phyloP scores from a whole-genome alignment of 2,797 vertebrate genomes.

The Peromyscus eremicus region DNA sequence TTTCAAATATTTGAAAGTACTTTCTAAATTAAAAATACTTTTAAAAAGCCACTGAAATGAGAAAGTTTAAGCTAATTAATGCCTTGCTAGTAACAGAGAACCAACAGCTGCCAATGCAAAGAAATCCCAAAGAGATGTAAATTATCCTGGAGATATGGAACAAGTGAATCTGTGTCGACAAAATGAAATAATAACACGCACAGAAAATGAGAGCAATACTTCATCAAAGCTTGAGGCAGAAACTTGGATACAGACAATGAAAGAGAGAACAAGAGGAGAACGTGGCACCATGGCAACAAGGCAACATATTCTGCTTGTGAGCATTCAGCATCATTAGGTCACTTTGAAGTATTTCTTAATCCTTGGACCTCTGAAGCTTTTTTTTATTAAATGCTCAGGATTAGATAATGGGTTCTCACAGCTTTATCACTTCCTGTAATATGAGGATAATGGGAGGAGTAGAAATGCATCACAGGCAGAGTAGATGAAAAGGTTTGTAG shows the following conservation, averaged over 20 bases:
- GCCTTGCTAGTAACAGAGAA: background rate
- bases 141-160: background rate
- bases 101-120: background rate
- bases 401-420: background rate
- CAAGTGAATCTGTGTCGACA: background rate
- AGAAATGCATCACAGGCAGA: background rate
- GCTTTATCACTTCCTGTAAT: background rate
- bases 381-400: background rate
- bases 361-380: background rate
- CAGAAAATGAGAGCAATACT: background rate
- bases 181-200: background rate
- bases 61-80: slow-evolving; percentile 4
- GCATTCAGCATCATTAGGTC: background rate
- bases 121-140: background rate
- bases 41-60: background rate
- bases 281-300: background rate
- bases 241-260: background rate
- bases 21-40: background rate
- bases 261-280: background rate
- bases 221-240: background rate
- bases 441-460: background rate
- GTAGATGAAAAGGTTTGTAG: slow-evolving; percentile 3
- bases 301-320: background rate
- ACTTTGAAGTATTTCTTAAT: background rate
- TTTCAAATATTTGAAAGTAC: background rate